Evolutionary conservation across 2,888 invertebrate species (phyloP).

Genomic region (Lumbricus terrestris): DNA sequence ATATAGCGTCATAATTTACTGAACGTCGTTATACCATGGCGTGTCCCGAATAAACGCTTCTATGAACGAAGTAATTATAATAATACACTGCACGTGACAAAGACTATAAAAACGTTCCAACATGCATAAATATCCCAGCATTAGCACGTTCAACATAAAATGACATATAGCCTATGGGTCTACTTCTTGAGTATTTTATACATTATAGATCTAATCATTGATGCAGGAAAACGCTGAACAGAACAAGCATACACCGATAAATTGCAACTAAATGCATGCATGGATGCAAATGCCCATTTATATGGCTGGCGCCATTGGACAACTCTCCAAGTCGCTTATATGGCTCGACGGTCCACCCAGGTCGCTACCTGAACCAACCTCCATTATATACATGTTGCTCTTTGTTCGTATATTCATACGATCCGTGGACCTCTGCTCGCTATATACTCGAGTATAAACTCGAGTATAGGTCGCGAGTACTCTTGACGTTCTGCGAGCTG

Average conservation of each 20-base stretch:
- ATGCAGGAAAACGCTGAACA: neutral
- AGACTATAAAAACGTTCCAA: too few species aligned
- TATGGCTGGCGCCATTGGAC: neutral
- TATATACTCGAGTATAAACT: conserved; percentile 3
- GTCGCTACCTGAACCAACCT: neutral
- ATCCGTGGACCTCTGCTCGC: neutral
- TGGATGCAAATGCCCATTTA: neutral
- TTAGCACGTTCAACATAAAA: too few species aligned
- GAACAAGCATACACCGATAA: neutral
- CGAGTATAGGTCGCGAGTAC: neutral
- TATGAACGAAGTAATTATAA: too few species aligned
- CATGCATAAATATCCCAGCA: too few species aligned
- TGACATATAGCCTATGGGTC: too few species aligned
- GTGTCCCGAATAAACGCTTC: too few species aligned
- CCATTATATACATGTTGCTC: neutral
- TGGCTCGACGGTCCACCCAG: neutral
- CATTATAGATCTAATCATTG: too few species aligned
- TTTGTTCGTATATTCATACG: neutral
- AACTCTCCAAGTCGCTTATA: neutral
- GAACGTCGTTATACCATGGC: too few species aligned
- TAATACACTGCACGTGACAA: too few species aligned
- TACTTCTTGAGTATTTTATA: too few species aligned
- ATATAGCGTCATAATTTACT: too few species aligned
- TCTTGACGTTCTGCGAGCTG: neutral
- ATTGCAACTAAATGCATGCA: too few species aligned